A percentile compares a stretch with the other conserved stretches of the same genome.
Evolutionary conservation across 2,888 invertebrate genomes (phyloP).

Genomic region (Chrysodeixis includens): DNA sequence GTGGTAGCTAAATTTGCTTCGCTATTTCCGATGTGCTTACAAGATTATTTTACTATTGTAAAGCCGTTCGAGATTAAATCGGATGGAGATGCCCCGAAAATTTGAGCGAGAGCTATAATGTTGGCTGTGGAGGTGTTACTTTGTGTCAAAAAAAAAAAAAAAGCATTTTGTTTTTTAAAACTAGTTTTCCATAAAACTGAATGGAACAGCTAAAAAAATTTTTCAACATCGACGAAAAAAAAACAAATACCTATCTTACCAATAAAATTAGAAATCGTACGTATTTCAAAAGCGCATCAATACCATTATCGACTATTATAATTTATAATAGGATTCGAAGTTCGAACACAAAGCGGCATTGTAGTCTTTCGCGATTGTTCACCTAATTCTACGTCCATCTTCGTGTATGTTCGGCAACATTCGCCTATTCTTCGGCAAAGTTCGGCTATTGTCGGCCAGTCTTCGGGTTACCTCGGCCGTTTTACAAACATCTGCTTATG

Average conservation of each 20-base stretch:
- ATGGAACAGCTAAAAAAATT: too few species aligned
- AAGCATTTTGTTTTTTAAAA: too few species aligned
- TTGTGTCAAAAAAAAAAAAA: neutral
- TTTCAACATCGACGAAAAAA: too few species aligned
- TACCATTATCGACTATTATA: slow-evolving; percentile 57
- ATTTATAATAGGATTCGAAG: slow-evolving; percentile 80
- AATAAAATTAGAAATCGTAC: neutral
- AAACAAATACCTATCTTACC: neutral
- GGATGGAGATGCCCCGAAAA: slow-evolving; percentile 61
- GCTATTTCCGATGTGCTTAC: slow-evolving; percentile 85
- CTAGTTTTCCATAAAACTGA: too few species aligned
- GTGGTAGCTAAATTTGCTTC: slow-evolving; percentile 87
- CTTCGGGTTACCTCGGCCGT: slow-evolving; percentile 54
- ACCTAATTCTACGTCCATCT: slow-evolving; percentile 19
- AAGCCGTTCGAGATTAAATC: slow-evolving; percentile 70
- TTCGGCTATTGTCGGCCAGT: slow-evolving; percentile 51
- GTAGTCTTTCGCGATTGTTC: slow-evolving; percentile 64
- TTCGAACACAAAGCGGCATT: slow-evolving; percentile 76
- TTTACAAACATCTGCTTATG: slow-evolving; percentile 81
- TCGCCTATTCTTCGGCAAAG: slow-evolving; percentile 69
- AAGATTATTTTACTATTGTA: slow-evolving; percentile 85
- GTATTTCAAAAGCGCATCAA: slow-evolving; percentile 17
- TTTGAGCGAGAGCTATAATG: slow-evolving; percentile 6
- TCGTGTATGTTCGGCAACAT: slow-evolving; percentile 70
- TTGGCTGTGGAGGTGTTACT: neutral